A percentile compares a stretch with the other conserved stretches of the same genome.
phyloP scores from a whole-genome alignment of 1,140 invertebrate species.

The Helicoverpa armigera region DNA sequence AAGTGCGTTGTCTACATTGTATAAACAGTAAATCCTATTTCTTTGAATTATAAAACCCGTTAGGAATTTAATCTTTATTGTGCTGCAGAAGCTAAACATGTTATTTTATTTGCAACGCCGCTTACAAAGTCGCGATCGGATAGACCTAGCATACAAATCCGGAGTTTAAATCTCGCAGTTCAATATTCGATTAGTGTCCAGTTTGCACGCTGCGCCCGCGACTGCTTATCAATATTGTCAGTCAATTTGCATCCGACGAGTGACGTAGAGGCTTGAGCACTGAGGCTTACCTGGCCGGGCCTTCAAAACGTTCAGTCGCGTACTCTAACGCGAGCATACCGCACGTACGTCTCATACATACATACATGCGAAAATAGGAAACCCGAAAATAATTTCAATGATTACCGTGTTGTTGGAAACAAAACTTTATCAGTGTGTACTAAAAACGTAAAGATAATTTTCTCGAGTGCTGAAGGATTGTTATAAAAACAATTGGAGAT shows the following conservation, averaged over 20 bases:
- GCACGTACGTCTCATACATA: constrained; percentile 22
- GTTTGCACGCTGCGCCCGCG: constrained; percentile 14
- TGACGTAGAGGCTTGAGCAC: constrained; percentile 6
- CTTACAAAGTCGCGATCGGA: background rate
- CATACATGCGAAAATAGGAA: background rate
- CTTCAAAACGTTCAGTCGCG: constrained; percentile 29
- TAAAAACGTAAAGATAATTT: constrained; percentile 28
- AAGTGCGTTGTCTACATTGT: background rate
- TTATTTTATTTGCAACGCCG: background rate
- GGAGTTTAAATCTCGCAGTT: constrained; percentile 12
- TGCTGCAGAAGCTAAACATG: constrained; percentile 10
- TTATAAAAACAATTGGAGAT: constrained; percentile 44
- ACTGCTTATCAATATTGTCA: constrained; percentile 36
- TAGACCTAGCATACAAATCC: background rate
- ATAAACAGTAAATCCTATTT: constrained; percentile 2
- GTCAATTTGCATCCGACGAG: constrained; percentile 42
- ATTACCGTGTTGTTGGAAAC: background rate
- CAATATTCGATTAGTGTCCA: constrained; percentile 16
- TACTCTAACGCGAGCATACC: constrained; percentile 14
- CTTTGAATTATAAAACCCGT: constrained; percentile 28
- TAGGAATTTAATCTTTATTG: constrained; percentile 27
- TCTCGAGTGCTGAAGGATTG: constrained; percentile 23
- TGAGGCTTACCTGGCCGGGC: constrained; percentile 19
- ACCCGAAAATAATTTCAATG: background rate
- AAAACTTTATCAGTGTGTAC: constrained; percentile 19